Conservation (phyloP, 1,140 invertebrate genomes). For the Odontomachus brunneus region DNA sequence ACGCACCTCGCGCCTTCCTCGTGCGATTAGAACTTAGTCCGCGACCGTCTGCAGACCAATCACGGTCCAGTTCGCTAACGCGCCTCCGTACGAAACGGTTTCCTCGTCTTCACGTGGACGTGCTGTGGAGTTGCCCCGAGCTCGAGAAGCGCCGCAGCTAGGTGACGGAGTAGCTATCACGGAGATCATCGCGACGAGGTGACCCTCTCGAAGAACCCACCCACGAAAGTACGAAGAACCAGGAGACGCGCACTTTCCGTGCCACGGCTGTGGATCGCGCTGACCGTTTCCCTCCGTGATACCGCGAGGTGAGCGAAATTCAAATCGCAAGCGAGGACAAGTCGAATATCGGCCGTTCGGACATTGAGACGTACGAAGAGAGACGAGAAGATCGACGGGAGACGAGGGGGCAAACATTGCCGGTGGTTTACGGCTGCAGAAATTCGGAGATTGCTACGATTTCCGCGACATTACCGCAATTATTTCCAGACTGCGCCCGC, state of each 20-base stretch:
- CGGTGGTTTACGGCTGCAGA: not conserved
- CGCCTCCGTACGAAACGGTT: slow-evolving; percentile 50
- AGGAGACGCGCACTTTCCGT: slow-evolving; percentile 5
- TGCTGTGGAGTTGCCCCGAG: slow-evolving; percentile 19
- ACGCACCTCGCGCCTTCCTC: slow-evolving; percentile 67
- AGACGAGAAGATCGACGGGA: not conserved
- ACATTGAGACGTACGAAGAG: not conserved
- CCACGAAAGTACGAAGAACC: not conserved
- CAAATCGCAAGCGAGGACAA: slow-evolving; percentile 5
- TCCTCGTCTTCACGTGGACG: slow-evolving; percentile 44
- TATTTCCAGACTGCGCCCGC: not conserved
- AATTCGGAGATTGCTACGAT: not conserved
- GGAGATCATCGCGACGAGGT: too few species aligned
- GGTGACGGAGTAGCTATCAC: too few species aligned
- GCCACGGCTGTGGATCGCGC: not conserved
- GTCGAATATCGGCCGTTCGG: not conserved
- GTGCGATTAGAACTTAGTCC: slow-evolving; percentile 71
- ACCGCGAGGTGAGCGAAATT: slow-evolving; percentile 40
- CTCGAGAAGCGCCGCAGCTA: too few species aligned
- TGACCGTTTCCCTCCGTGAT: slow-evolving; percentile 11
- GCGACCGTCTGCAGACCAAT: slow-evolving; percentile 60
- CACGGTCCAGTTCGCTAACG: slow-evolving; percentile 64
- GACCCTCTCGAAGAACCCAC: too few species aligned
- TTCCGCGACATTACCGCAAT: not conserved
- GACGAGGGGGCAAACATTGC: not conserved